Evolutionary conservation across 2,888 invertebrate genomes (phyloP).

Genomic region (Parelbella ahira): DNA sequence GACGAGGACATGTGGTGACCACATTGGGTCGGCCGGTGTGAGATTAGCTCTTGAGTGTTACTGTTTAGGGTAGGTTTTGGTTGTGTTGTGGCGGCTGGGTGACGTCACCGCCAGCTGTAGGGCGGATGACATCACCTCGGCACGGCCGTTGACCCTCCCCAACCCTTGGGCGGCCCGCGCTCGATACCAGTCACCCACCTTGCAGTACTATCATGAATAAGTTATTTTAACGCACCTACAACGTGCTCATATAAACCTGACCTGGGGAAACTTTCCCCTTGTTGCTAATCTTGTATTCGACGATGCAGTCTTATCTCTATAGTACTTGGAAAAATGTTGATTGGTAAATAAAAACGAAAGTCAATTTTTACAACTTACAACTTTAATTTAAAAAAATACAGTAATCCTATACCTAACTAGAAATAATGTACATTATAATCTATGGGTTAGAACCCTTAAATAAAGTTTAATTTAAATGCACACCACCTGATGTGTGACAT

Average conservation of each 20-base stretch:
- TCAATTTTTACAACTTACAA: no score
- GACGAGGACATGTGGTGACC: constrained; percentile 62
- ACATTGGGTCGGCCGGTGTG: constrained; percentile 43
- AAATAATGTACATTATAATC: no score
- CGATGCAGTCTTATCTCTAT: no score
- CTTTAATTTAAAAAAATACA: no score
- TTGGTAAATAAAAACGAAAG: no score
- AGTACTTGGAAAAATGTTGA: no score
- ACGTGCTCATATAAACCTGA: constrained; percentile 50
- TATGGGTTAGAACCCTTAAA: no score
- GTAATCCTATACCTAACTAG: no score
- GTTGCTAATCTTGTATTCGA: constrained; percentile 9
- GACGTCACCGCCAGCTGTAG: constrained; percentile 77
- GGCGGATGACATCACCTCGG: constrained; percentile 73
- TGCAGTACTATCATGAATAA: constrained; percentile 62
- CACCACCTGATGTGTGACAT: no score
- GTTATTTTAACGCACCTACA: constrained; percentile 50
- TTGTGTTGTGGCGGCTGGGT: constrained; percentile 54
- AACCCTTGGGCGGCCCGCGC: constrained; percentile 55
- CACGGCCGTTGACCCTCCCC: constrained; percentile 62
- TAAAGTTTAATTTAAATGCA: no score
- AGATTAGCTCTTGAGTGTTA: constrained; percentile 57
- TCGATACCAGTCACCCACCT: constrained; percentile 40
- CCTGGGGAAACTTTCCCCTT: constrained; percentile 66
- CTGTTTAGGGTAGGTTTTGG: constrained; percentile 51